These are phyloP conservation scores for Circaetus gallicus DNA, from an alignment of 2,113 vertebrate genomes.

Conservation along the genomic window DNA sequence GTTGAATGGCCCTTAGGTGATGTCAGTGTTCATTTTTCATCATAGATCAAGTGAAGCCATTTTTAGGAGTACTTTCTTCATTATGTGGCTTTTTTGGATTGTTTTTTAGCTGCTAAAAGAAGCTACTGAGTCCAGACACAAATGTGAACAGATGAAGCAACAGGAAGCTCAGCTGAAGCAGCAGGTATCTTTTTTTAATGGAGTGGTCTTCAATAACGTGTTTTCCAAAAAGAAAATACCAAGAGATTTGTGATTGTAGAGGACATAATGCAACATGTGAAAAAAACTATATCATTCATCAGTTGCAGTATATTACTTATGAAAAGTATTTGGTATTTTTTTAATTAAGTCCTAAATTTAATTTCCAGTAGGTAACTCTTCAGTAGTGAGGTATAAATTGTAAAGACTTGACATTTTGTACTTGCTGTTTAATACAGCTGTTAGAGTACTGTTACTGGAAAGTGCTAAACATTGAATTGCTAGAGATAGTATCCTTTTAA, in stretches of 20 bases:
- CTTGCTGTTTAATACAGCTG: background rate
- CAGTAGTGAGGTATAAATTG: background rate
- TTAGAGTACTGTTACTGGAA: background rate
- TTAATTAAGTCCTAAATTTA: background rate
- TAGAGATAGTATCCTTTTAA: background rate
- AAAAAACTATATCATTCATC: background rate
- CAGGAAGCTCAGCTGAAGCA: slow-evolving; percentile 96
- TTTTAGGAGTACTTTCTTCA: background rate
- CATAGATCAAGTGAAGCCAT: background rate
- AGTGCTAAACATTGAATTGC: background rate
- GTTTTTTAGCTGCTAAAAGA: slow-evolving; percentile 89
- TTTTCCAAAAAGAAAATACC: background rate
- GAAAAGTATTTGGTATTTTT: background rate
- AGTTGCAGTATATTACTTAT: background rate
- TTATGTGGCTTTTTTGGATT: background rate
- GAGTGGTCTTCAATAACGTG: background rate
- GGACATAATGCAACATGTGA: background rate
- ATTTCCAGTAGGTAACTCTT: background rate
- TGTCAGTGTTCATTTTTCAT: background rate
- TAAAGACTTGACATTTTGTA: background rate
- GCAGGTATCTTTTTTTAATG: slow-evolving; percentile 75
- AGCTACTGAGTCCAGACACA: slow-evolving; percentile 91
- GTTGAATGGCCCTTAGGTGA: background rate
- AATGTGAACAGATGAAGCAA: slow-evolving; percentile 97
- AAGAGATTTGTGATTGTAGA: background rate